A percentile compares a stretch with the other conserved stretches of the same genome.
These are phyloP conservation scores for Oxytorus armatus DNA, from an alignment of 2,888 invertebrate species.

Conservation along the genomic window DNA sequence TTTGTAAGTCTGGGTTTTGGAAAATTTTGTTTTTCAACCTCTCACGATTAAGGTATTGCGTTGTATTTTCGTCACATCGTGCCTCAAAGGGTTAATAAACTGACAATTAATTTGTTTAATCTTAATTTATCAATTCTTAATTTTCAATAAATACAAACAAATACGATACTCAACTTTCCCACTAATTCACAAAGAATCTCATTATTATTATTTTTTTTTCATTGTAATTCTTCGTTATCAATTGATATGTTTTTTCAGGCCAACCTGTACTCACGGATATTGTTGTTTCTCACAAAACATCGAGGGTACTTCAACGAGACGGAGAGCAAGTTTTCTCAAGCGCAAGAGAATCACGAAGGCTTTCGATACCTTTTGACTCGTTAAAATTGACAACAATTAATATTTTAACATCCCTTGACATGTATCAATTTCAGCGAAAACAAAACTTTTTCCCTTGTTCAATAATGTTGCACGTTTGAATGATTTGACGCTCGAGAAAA, in stretches of 20 bases:
- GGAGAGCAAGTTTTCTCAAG: conserved; percentile 67
- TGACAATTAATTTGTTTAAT: conserved; percentile 4
- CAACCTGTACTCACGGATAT: conserved; percentile 59
- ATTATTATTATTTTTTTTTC: too few relatives aligned
- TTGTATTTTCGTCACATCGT: too few relatives aligned
- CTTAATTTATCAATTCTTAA: not conserved
- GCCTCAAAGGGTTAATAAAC: too few relatives aligned
- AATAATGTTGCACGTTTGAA: not conserved
- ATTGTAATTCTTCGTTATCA: not conserved
- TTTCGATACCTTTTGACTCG: conserved; percentile 48
- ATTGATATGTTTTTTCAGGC: conserved; percentile 34
- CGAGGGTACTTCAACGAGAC: conserved; percentile 52
- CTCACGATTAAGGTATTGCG: too few relatives aligned
- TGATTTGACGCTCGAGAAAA: not conserved
- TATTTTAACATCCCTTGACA: not conserved
- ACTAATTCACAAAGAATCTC: not conserved
- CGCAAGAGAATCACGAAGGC: conserved; percentile 67
- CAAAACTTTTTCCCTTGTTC: not conserved
- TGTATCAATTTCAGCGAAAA: not conserved
- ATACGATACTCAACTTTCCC: not conserved
- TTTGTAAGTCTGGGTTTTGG: too few relatives aligned
- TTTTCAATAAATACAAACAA: not conserved
- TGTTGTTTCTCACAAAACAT: conserved; percentile 65
- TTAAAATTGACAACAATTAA: not conserved
- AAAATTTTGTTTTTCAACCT: too few relatives aligned